These are phyloP conservation scores for Psylliodes chrysocephalus DNA, from an alignment of 2,888 invertebrate genomes.

Conservation along the genomic window DNA sequence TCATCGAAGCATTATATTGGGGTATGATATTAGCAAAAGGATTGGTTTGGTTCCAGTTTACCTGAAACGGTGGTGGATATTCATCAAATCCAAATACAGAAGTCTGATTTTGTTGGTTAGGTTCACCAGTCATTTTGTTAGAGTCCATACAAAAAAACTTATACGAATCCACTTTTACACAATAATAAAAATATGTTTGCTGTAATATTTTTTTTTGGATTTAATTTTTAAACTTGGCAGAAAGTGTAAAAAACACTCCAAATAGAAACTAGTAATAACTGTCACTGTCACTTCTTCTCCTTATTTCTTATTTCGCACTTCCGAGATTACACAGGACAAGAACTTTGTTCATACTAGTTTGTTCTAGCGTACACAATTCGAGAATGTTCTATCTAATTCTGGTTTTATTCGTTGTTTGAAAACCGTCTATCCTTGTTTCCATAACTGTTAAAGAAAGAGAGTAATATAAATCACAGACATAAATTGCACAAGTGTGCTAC, in stretches of 20 bases:
- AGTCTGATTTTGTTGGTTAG: slow-evolving; percentile 57
- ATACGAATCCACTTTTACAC: background rate
- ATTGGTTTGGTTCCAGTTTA: slow-evolving; percentile 45
- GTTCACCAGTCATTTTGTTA: slow-evolving; percentile 56
- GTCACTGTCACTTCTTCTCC: background rate
- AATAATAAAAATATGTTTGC: too few relatives aligned
- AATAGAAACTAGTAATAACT: background rate
- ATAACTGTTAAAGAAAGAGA: too few relatives aligned
- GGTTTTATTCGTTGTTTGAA: too few relatives aligned
- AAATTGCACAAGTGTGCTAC: too few relatives aligned
- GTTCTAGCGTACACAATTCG: background rate
- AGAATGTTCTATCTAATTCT: background rate
- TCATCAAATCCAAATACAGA: slow-evolving; percentile 57
- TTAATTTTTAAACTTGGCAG: background rate
- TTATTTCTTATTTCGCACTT: too few relatives aligned
- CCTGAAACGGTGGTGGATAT: slow-evolving; percentile 49
- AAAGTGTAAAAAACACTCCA: too few relatives aligned
- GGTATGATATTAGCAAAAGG: slow-evolving; percentile 31
- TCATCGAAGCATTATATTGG: background rate
- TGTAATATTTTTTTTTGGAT: background rate
- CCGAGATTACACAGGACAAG: too few relatives aligned
- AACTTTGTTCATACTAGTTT: background rate
- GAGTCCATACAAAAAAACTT: slow-evolving; percentile 46
- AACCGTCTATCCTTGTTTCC: too few relatives aligned
- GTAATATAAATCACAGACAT: too few relatives aligned